Evolutionary conservation across 2,888 invertebrate genomes (phyloP).

Genomic region (Napeogenes sylphis): DNA sequence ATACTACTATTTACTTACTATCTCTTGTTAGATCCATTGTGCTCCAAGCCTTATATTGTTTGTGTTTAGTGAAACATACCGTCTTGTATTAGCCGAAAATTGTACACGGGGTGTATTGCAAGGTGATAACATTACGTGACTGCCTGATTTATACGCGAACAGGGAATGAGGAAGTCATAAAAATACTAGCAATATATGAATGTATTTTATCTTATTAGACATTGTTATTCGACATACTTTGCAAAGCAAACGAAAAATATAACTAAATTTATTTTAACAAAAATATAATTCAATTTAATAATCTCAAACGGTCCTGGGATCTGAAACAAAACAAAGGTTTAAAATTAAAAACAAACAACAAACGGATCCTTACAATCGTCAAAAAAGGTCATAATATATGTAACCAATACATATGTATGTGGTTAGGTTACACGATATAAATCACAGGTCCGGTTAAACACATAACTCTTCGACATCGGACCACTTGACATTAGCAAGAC

Average conservation of each 20-base stretch:
- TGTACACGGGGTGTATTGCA: slow-evolving; percentile 15
- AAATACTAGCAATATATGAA: slow-evolving; percentile 14
- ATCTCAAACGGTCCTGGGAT: neutral
- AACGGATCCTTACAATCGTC: slow-evolving; percentile 38
- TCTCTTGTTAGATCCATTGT: slow-evolving; percentile 19
- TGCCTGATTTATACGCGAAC: slow-evolving; percentile 19
- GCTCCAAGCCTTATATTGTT: slow-evolving; percentile 22
- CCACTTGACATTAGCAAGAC: slow-evolving; percentile 68
- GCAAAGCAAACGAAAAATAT: too few species aligned
- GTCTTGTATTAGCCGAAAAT: slow-evolving; percentile 16
- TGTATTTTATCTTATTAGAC: slow-evolving; percentile 9
- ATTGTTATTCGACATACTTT: too few species aligned
- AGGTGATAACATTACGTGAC: slow-evolving; percentile 21
- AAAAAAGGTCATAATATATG: slow-evolving; percentile 45
- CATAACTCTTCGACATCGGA: slow-evolving; percentile 65
- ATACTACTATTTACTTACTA: slow-evolving; percentile 34
- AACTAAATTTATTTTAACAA: too few species aligned
- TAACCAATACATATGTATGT: slow-evolving; percentile 52
- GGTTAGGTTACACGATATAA: slow-evolving; percentile 60
- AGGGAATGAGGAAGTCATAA: slow-evolving; percentile 16
- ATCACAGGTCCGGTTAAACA: slow-evolving; percentile 67
- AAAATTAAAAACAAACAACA: slow-evolving; percentile 3
- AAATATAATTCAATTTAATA: too few species aligned
- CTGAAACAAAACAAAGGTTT: slow-evolving; percentile 41
- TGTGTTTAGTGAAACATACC: slow-evolving; percentile 21